Percentiles rank a stretch among this genome's conserved stretches.
Conservation (phyloP, 2,113 vertebrate genomes). For the Eublepharis macularius region DNA sequence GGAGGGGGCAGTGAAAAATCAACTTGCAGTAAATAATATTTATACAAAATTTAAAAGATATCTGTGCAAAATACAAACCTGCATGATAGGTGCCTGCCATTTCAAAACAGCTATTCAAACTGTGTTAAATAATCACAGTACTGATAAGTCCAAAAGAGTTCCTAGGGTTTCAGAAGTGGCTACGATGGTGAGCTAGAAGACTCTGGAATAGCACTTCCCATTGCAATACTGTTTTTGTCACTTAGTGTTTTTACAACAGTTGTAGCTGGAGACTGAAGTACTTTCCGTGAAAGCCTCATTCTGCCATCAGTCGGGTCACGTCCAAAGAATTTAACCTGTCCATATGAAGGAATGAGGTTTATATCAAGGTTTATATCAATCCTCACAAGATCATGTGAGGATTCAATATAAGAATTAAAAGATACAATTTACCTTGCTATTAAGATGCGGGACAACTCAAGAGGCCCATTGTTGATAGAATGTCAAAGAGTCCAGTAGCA, state of each 20-base stretch:
- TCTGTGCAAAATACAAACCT: conserved; percentile 35
- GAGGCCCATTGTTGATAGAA: too few relatives aligned
- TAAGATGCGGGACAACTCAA: too few relatives aligned
- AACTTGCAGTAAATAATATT: conserved; percentile 27
- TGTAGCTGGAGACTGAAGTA: conserved; percentile 87
- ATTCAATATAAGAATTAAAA: not conserved
- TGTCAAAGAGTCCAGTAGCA: too few relatives aligned
- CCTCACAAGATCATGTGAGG: not conserved
- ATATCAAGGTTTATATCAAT: too few relatives aligned
- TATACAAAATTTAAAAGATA: conserved; percentile 46
- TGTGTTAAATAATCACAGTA: not conserved
- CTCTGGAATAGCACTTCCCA: conserved; percentile 72
- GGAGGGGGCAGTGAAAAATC: not conserved
- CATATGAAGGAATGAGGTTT: conserved; percentile 20
- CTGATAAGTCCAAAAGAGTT: not conserved
- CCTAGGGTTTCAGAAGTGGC: conserved; percentile 49
- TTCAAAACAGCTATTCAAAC: conserved; percentile 4
- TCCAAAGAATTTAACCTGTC: conserved; percentile 96
- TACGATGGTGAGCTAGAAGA: conserved; percentile 63
- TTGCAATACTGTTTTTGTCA: conserved; percentile 87
- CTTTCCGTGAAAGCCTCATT: conserved; percentile 96
- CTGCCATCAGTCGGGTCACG: conserved; percentile 95
- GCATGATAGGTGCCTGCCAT: not conserved
- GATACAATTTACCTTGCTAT: not conserved
- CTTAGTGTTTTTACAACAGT: conserved; percentile 82